Conservation (phyloP, 2,888 invertebrate species). For the Epistrophella euchroma region DNA sequence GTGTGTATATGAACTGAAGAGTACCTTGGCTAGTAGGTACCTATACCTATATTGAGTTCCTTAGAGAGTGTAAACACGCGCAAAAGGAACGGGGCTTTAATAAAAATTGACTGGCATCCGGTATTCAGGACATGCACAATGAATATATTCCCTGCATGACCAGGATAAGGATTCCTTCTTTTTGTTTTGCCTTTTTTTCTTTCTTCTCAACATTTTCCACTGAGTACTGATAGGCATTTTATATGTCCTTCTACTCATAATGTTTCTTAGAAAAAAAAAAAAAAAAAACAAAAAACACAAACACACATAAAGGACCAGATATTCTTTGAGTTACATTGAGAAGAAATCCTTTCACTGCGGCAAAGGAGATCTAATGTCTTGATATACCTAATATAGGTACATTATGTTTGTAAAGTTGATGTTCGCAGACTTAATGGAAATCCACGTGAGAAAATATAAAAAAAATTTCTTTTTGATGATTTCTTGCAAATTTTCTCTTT, state of each 20-base stretch:
- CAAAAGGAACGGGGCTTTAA: slow-evolving; percentile 28
- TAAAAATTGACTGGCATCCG: slow-evolving; percentile 74
- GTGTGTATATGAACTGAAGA: slow-evolving; percentile 8
- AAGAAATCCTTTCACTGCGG: slow-evolving; percentile 62
- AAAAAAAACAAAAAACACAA: too few species aligned
- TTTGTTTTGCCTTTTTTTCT: slow-evolving; percentile 4
- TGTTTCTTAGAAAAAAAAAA: slow-evolving; percentile 31
- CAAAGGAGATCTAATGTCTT: slow-evolving; percentile 60
- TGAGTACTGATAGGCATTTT: slow-evolving; percentile 57
- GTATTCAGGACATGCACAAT: slow-evolving; percentile 75
- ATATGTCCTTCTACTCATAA: slow-evolving; percentile 57
- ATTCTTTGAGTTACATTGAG: slow-evolving; percentile 62
- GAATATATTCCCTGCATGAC: slow-evolving; percentile 71
- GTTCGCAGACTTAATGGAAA: slow-evolving; percentile 44
- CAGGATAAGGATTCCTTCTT: slow-evolving; percentile 65
- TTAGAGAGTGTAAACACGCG: slow-evolving; percentile 12
- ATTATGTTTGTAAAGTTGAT: not conserved
- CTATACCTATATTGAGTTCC: not conserved
- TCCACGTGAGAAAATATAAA: slow-evolving; percentile 46
- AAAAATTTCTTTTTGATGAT: slow-evolving; percentile 48
- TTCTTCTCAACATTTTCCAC: slow-evolving; percentile 2
- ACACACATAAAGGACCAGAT: slow-evolving; percentile 32
- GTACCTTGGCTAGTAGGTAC: not conserved
- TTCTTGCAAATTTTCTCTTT: slow-evolving; percentile 45
- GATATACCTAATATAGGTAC: slow-evolving; percentile 13